phyloP scores from a whole-genome alignment of 2,113 vertebrate species.

The Rhinoderma darwinii region DNA sequence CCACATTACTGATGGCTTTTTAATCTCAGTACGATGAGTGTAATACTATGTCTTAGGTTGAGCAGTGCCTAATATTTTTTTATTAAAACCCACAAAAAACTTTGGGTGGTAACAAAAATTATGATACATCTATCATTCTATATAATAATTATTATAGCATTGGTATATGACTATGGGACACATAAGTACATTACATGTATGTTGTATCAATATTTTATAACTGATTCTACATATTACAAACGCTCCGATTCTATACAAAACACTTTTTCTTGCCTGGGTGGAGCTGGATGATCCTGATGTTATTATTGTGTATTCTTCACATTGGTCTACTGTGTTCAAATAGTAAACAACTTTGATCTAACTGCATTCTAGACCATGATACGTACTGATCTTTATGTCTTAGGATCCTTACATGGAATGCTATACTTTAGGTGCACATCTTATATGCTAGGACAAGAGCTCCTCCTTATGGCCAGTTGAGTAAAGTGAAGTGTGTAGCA shows the following conservation, averaged over 20 bases:
- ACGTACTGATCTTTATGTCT: neutral
- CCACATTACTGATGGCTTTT: too few species aligned
- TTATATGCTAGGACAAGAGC: slow-evolving; percentile 12
- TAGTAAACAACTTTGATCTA: neutral
- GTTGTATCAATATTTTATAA: neutral
- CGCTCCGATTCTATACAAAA: neutral
- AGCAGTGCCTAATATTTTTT: too few species aligned
- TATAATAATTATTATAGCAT: too few species aligned
- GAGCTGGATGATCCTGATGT: neutral
- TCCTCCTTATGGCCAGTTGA: slow-evolving; percentile 32
- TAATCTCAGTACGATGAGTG: too few species aligned
- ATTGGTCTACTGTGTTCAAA: neutral
- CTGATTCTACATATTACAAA: neutral
- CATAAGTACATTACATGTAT: neutral
- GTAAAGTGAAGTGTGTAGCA: neutral
- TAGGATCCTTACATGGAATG: neutral
- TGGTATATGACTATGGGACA: too few species aligned
- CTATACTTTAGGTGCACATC: neutral
- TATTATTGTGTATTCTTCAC: neutral
- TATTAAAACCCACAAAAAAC: too few species aligned
- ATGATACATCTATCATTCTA: too few species aligned
- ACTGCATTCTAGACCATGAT: neutral
- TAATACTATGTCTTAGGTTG: too few species aligned
- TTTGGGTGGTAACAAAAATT: too few species aligned
- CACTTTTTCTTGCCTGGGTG: neutral